phyloP scores from a whole-genome alignment of 2,797 vertebrate species.

The Margarornis squamiger region DNA sequence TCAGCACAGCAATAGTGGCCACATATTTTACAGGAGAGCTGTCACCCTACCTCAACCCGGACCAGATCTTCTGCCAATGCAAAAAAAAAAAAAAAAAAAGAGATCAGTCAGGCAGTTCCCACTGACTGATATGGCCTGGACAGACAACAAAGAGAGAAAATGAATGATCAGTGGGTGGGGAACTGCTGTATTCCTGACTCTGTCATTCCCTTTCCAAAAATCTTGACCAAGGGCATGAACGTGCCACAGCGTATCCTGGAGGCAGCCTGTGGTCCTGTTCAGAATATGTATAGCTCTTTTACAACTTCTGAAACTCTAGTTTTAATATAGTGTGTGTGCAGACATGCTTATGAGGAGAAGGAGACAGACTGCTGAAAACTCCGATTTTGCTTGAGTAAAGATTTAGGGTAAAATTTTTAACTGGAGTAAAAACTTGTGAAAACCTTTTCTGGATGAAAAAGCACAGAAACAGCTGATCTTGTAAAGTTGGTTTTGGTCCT shows the following conservation, averaged over 20 bases:
- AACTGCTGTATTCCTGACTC: neutral
- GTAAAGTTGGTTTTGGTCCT: neutral
- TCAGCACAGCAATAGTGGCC: neutral
- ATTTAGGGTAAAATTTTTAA: neutral
- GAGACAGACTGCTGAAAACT: neutral
- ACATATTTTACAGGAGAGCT: neutral
- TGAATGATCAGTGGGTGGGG: neutral
- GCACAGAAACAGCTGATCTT: accelerated
- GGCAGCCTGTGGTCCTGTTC: neutral
- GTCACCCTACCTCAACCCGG: neutral
- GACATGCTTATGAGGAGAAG: neutral
- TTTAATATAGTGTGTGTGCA: neutral
- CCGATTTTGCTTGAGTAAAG: neutral
- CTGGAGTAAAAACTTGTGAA: neutral
- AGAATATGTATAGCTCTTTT: neutral
- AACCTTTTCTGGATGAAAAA: neutral
- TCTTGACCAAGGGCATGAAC: neutral
- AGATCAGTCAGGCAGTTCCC: neutral
- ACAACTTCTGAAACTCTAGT: neutral
- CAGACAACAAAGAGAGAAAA: neutral
- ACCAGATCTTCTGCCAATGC: neutral
- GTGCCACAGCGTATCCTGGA: neutral
- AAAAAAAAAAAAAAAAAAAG: neutral
- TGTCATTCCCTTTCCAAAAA: neutral
- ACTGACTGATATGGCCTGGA: neutral